Conservation (phyloP, 92 coral and sea anemone species). For the Epizoanthus rinbou region DNA sequence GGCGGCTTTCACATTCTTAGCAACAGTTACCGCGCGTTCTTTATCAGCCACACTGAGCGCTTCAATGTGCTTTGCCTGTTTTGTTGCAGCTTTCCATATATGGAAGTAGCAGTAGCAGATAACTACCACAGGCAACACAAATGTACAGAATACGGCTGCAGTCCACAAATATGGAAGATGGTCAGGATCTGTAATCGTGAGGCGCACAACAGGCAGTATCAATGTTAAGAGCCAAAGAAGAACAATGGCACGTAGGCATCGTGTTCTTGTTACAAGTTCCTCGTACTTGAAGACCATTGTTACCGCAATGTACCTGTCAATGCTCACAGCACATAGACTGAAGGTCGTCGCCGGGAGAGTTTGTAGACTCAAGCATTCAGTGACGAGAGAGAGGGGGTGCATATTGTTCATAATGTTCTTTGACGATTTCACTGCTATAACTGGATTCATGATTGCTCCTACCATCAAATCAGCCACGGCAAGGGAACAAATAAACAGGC, state of each 20-base stretch:
- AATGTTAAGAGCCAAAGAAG: conserved; percentile 23
- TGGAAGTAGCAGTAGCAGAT: conserved; percentile 40
- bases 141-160: conserved; percentile 32
- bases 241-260: conserved; percentile 11
- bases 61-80: conserved; percentile 4
- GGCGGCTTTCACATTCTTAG: conserved; percentile 26
- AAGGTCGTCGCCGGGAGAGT: conserved; percentile 40
- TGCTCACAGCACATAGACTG: conserved; percentile 29
- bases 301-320: conserved; percentile 39
- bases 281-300: conserved; percentile 31
- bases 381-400: conserved; percentile 25
- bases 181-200: conserved; percentile 7
- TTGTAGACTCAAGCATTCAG: conserved; percentile 30
- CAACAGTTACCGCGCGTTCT: conserved; percentile 18
- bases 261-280: conserved; percentile 29
- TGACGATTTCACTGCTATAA: conserved; percentile 30
- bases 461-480: conserved; percentile 36
- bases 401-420: conserved; percentile 21
- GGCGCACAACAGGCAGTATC: conserved; percentile 19
- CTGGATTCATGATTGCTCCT: conserved; percentile 32
- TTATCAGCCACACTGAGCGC: conserved; percentile 8
- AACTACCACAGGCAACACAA: conserved; percentile 25
- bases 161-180: conserved; percentile 40
- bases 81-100: conserved; percentile 35
- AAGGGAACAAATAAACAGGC: conserved; percentile 36